Conservation (phyloP, 2,113 vertebrate species). For the Cochlearius cochlearius region DNA sequence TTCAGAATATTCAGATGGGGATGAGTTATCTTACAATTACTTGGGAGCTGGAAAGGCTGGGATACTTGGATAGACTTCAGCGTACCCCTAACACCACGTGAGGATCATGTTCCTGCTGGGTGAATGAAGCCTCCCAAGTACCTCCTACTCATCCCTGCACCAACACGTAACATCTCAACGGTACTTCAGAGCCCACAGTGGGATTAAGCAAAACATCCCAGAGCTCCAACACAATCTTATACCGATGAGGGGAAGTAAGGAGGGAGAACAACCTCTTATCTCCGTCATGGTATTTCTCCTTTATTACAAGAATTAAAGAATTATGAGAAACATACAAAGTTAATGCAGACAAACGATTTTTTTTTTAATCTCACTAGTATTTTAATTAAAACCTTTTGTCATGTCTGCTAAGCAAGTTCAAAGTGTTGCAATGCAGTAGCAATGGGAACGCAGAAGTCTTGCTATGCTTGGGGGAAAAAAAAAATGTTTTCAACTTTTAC, state of each 20-base stretch:
- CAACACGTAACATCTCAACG: neutral
- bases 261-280: constrained; percentile 32
- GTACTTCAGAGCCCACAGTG: neutral
- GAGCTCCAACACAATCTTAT: neutral
- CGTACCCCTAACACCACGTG: neutral
- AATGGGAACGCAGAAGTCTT: constrained; percentile 1
- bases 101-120: neutral
- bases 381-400: constrained; percentile 77
- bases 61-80: neutral
- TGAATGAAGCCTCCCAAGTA: neutral
- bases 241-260: neutral
- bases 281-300: neutral
- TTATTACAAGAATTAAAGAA: constrained; percentile 64
- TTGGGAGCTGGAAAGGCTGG: neutral
- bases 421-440: constrained; percentile 52
- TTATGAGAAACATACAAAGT: constrained; percentile 39
- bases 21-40: neutral
- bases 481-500: constrained; percentile 66
- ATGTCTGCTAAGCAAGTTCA: constrained; percentile 66
- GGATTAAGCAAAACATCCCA: constrained; percentile 21
- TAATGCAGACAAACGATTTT: constrained; percentile 52
- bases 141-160: neutral
- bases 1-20: neutral
- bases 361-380: constrained; percentile 55
- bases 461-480: constrained; percentile 5